A percentile compares a stretch with the other conserved stretches of the same genome.
Evolutionary conservation across 2,113 vertebrate genomes (phyloP).

Genomic region (Alethe castanea): DNA sequence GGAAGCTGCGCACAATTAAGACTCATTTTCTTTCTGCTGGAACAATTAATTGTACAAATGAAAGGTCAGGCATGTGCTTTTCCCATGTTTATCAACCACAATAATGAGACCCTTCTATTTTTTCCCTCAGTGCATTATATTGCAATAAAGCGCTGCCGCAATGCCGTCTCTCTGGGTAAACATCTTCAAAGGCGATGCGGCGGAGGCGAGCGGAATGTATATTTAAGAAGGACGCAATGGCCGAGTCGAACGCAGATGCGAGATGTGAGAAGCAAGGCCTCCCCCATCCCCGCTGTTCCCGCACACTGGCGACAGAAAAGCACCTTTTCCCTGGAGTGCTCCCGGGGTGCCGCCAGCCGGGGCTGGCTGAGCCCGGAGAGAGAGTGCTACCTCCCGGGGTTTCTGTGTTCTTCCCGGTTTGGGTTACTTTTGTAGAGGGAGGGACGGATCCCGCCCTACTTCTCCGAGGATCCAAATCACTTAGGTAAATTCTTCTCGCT

Average conservation of each 20-base stretch:
- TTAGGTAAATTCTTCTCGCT: not conserved
- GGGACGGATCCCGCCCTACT: not conserved
- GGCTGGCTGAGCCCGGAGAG: not conserved
- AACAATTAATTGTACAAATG: conserved; percentile 59
- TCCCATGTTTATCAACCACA: conserved; percentile 48
- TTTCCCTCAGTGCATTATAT: not conserved
- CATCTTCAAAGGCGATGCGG: not conserved
- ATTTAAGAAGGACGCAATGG: not conserved
- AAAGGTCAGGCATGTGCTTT: conserved; percentile 56
- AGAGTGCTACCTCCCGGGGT: fast-evolving
- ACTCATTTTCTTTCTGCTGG: conserved; percentile 46
- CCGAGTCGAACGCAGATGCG: not conserved
- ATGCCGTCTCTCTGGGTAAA: not conserved
- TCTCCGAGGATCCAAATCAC: not conserved
- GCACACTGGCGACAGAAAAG: fast-evolving
- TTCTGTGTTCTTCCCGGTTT: not conserved
- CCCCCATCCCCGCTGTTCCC: no score
- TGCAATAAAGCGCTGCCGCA: not conserved
- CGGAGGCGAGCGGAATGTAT: not conserved
- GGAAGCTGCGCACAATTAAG: conserved; percentile 50
- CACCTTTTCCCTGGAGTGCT: fast-evolving
- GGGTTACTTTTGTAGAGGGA: not conserved
- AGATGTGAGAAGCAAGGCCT: not conserved
- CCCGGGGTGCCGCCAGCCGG: no score
- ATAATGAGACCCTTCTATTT: conserved; percentile 48